Evolutionary conservation across 2,113 vertebrate species (phyloP), one percentile per base, ranked within the genome.

Genomic region (Serinus canaria): DNA sequence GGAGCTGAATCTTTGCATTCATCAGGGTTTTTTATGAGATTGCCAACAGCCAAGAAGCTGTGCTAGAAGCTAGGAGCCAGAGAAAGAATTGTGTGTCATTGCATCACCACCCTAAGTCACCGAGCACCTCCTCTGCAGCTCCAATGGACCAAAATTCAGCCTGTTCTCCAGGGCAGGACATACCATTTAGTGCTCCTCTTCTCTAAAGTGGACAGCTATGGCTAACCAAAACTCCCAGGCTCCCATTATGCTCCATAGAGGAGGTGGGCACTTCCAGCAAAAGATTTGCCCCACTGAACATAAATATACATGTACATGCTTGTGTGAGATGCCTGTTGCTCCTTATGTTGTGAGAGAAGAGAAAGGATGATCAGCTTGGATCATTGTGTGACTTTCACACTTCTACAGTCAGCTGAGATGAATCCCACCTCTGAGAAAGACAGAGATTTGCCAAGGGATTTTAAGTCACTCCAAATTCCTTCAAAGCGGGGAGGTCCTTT

Each of bases 381-480:
- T 86, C 31, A 24, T 9, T 24, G 17, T 50, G 59, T 63, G 68
- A 83, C 63, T 95, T 93, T 69, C 82, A 86, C 69, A 90, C n/a
- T 58, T 44, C 59, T 64, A 9, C 37, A 58, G 63, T 33, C 83
- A 93, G 64, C 50, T 89, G 79, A 94, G 73, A 83, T 60, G 47
- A 89, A 86, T 78, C 76, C 28, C 41, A 60, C 62, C 53, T 82
- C 64, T 64, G 33, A 88, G 53, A 87, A 67, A 92, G 72, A 69
- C 50, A 41, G 69, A 50, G n/a, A n/a, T 88, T 90, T 96, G 76
- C 66, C 64, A 66, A 86, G 72, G 87, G 72, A 78, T 78, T 94
- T 95, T 81, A 86, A 92, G 69, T 97, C 52, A 78, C 44, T 78
- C 47, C 1, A 3, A 89, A 92, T 90, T 86, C 73, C 43, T 94